Evolutionary conservation across 2,888 invertebrate species (phyloP).

Genomic region (Ophonus ardosiacus): DNA sequence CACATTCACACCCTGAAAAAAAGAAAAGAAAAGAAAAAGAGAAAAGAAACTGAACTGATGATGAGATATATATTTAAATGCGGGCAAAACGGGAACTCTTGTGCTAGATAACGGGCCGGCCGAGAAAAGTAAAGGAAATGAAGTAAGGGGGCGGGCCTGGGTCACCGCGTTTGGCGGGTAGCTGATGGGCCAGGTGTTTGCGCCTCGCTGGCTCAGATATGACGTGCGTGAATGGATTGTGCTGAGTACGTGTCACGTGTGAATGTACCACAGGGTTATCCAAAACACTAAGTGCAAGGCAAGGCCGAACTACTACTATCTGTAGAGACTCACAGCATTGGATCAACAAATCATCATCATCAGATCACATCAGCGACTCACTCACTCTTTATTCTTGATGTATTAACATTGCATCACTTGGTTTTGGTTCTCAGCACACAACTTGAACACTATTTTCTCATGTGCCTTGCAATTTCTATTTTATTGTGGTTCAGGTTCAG

Average conservation of each 20-base stretch:
- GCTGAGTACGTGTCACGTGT: conserved; percentile 68
- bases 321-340: conserved; percentile 34
- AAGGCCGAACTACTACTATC: conserved; percentile 22
- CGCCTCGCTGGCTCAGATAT: conserved; percentile 79
- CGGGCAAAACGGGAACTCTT: conserved; percentile 55
- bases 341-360: conserved; percentile 25
- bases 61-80: neutral
- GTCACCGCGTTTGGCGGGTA: conserved; percentile 58
- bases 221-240: conserved; percentile 72
- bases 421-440: conserved; percentile 39
- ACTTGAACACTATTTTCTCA: conserved; percentile 18
- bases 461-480: neutral
- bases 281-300: conserved; percentile 71
- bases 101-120: conserved; percentile 34
- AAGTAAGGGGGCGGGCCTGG: conserved; percentile 58
- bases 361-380: conserved; percentile 35
- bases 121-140: conserved; percentile 29
- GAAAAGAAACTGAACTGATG: conserved; percentile 20
- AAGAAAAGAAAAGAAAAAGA: conserved; percentile 31
- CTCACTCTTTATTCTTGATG: conserved; percentile 13
- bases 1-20: conserved; percentile 64
- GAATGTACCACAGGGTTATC: conserved; percentile 77
- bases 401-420: conserved; percentile 31
- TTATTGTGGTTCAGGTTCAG: neutral
- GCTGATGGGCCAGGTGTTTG: conserved; percentile 65